Evolutionary conservation across 1,140 invertebrate species (phyloP).

Genomic region (Zaprionus inermis): DNA sequence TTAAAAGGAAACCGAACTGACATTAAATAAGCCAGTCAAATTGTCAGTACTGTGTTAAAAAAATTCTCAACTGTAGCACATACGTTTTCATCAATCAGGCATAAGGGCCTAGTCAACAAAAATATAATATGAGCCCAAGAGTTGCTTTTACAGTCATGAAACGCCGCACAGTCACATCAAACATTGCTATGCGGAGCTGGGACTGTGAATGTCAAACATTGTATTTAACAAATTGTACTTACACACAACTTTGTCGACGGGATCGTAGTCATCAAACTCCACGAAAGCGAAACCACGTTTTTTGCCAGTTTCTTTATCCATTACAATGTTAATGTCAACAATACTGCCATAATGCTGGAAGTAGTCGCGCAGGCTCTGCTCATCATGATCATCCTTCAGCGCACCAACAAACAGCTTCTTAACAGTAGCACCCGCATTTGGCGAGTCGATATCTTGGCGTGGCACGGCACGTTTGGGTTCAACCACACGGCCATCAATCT

Average conservation of each 20-base stretch:
- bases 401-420: constrained; percentile 98
- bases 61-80: constrained; percentile 48
- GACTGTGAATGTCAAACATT: constrained; percentile 44
- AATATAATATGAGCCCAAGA: constrained; percentile 74
- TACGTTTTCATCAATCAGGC: constrained; percentile 76
- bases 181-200: constrained; percentile 80
- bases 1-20: constrained; percentile 31
- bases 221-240: constrained; percentile 51
- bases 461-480: constrained; percentile 99
- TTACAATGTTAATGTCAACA: constrained; percentile 93
- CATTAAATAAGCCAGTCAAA: constrained; percentile 39
- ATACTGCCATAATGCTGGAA: constrained; percentile 94
- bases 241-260: constrained; percentile 97
- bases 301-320: constrained; percentile 95
- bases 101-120: constrained; percentile 58
- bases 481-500: constrained; percentile 92
- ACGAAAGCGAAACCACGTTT: constrained; percentile 97
- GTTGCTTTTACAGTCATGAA: constrained; percentile 73
- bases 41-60: constrained; percentile 64
- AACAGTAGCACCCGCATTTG: constrained; percentile 96
- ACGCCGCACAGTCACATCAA: constrained; percentile 77
- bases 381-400: constrained; percentile 94
- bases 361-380: constrained; percentile 93
- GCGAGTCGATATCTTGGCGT: constrained; percentile 94
- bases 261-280: constrained; percentile 98